Evolutionary conservation across 1,140 invertebrate genomes (phyloP).

Genomic region (Apis cerana): DNA sequence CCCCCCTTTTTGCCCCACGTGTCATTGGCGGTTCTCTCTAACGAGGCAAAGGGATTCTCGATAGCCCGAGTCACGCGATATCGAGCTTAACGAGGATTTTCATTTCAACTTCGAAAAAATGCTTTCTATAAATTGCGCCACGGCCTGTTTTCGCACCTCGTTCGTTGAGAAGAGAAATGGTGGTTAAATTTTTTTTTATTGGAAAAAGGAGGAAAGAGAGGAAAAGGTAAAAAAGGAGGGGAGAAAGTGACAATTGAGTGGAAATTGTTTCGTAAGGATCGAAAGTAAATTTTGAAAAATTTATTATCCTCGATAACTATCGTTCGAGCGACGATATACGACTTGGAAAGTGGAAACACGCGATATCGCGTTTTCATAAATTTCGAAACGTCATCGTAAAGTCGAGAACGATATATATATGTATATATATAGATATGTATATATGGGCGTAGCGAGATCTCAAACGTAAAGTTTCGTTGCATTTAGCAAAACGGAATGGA

Average conservation of each 20-base stretch:
- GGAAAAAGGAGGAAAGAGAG: too few relatives aligned
- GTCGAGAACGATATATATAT: neutral
- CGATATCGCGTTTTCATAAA: neutral
- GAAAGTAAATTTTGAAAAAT: neutral
- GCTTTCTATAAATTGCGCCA: neutral
- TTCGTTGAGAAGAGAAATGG: too few relatives aligned
- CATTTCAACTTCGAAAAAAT: constrained; percentile 33
- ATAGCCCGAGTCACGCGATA: constrained; percentile 55
- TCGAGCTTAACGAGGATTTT: constrained; percentile 43
- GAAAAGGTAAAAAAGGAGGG: too few relatives aligned
- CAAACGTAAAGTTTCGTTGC: neutral
- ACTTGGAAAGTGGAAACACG: neutral
- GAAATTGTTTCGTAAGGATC: neutral
- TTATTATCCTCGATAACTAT: neutral
- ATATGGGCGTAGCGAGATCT: neutral
- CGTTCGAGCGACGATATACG: neutral
- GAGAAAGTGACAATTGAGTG: neutral
- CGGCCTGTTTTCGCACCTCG: neutral
- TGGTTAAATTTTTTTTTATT: too few relatives aligned
- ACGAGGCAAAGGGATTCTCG: constrained; percentile 1
- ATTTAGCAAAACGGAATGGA: neutral
- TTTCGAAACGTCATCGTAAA: constrained; percentile 3
- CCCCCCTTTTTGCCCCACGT: too few relatives aligned
- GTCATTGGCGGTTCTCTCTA: neutral
- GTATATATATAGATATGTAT: too few relatives aligned